Base-by-base conservation (phyloP, 2,888 invertebrate genomes). In the Tetropium fuscum region DNA sequence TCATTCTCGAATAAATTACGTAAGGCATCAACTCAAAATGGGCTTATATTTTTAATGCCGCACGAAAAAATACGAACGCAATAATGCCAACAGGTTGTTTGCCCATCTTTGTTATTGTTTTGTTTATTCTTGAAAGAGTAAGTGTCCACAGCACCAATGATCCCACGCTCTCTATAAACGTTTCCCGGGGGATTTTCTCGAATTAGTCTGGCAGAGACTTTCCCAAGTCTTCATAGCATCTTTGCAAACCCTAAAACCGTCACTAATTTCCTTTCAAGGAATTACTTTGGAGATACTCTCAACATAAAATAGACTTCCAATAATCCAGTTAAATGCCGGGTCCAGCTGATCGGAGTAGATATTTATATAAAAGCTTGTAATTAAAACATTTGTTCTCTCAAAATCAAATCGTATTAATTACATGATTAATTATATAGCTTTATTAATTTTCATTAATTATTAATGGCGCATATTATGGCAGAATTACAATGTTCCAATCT, bases 31-130 rank as follows among this genome's bases (percentile, higher is more conserved):
- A n/a, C n/a, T n/a, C n/a, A n/a, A n/a, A n/a, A n/a, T n/a, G n/a
- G n/a, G n/a, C n/a, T n/a, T n/a, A n/a, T n/a, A n/a, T n/a, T 34
- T 34, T 34, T 34, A 15, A 8, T 8, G 3, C 3, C 1, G 13
- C 13, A 15, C 7, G 6, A 34, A 13, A 34, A 11, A 34, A 7
- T 32, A 34, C 15, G 7, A 34, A 34, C 7, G 15, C 13, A 11
- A 27, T 34, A 34, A 34, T 34, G 8, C 15, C 34, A 34, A 34
- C 34, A 34, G 34, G 34, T 34, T 34, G 34, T 34, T 34, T 34
- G 34, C 34, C 34, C 11, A 34, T 34, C 15, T 34, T 34, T 34
- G 34, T 34, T 34, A 34, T 34, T 34, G 34, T 34, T 13, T 34
- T 34, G 34, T 34, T 34, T 34, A 34, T 34, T 15, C 34, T 34